Evolutionary conservation across 1,140 invertebrate genomes (phyloP).

Genomic region (Drosophila rufa): DNA sequence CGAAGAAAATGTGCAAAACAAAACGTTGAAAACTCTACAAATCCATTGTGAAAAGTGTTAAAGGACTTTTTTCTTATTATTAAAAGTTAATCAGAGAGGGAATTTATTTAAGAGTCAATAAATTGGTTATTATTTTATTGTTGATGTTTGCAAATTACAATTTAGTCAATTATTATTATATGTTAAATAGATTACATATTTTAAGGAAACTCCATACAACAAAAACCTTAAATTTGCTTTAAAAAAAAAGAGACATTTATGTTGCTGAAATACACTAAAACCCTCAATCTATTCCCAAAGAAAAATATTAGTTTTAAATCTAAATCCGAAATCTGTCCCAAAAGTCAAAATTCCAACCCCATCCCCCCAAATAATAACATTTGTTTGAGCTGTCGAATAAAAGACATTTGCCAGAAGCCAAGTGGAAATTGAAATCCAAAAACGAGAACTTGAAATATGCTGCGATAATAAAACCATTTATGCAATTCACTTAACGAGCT

Average conservation of each 20-base stretch:
- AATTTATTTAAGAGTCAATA: too few relatives aligned
- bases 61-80: not conserved
- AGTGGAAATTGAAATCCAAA: constrained; percentile 24
- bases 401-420: constrained; percentile 41
- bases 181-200: too few relatives aligned
- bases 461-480: constrained; percentile 28
- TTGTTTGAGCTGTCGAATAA: constrained; percentile 6
- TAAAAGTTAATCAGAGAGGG: too few relatives aligned
- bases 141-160: too few relatives aligned
- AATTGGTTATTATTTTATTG: too few relatives aligned
- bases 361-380: not conserved
- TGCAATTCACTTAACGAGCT: constrained; percentile 25
- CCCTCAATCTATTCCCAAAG: not conserved
- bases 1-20: not conserved
- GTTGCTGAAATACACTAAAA: not conserved
- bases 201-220: not conserved
- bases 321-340: not conserved
- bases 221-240: not conserved
- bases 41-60: not conserved
- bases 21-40: not conserved
- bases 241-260: not conserved
- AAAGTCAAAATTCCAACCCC: not conserved
- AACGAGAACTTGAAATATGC: constrained; percentile 14
- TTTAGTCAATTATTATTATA: too few relatives aligned
- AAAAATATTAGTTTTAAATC: not conserved